Evolutionary conservation across 2,113 vertebrate genomes (phyloP).

Genomic region (Ochotona curzoniae): DNA sequence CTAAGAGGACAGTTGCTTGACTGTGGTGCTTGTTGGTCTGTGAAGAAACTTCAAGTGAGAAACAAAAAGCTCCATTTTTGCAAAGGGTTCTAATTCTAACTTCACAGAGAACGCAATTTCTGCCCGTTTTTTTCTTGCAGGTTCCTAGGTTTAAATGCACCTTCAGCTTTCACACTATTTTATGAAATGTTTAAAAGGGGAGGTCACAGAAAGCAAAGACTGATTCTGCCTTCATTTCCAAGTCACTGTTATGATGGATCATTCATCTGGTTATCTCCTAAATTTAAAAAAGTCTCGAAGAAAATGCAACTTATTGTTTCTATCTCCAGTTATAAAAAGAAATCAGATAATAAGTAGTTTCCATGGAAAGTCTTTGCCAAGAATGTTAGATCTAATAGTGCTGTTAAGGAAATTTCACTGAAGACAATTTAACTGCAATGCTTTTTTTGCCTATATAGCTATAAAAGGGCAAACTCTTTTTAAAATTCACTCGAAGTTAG

Average conservation of each 20-base stretch:
- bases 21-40: background rate
- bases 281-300: constrained; percentile 72
- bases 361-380: constrained; percentile 83
- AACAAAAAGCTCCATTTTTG: background rate
- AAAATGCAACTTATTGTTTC: constrained; percentile 72
- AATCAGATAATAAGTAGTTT: constrained; percentile 88
- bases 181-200: constrained; percentile 64
- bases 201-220: constrained; percentile 60
- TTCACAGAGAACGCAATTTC: background rate
- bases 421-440: constrained; percentile 82
- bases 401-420: constrained; percentile 76
- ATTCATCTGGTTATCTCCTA: constrained; percentile 59
- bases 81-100: constrained; percentile 42
- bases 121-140: background rate
- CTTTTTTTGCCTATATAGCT: constrained; percentile 78
- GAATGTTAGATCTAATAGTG: constrained; percentile 81
- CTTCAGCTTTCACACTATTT: constrained; percentile 32
- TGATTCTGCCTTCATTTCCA: constrained; percentile 45
- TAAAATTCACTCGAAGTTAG: constrained; percentile 70
- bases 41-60: constrained; percentile 56
- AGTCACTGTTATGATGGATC: constrained; percentile 58
- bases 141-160: background rate
- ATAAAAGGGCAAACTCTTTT: constrained; percentile 80
- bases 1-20: background rate
- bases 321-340: constrained; percentile 79